Conservation (phyloP, 2,797 vertebrate species). For the Eremophila alpestris region DNA sequence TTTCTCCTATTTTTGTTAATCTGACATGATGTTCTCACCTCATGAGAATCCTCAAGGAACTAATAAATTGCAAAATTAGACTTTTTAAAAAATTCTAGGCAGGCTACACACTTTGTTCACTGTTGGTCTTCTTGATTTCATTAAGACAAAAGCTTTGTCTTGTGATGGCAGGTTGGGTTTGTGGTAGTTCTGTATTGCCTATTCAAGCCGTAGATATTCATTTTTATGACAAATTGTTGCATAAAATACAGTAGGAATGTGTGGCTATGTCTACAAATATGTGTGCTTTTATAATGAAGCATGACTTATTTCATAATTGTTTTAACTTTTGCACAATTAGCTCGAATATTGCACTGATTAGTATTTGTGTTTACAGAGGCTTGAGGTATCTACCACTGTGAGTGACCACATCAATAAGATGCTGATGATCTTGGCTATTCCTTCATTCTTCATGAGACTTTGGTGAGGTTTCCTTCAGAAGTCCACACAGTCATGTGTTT, state of each 20-base stretch:
- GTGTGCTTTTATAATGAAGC: not conserved
- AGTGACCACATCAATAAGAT: not conserved
- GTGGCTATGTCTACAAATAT: not conserved
- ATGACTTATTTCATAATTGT: not conserved
- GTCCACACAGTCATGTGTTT: not conserved
- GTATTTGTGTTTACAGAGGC: not conserved
- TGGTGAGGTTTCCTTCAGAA: not conserved
- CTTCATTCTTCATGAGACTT: not conserved
- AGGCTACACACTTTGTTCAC: not conserved
- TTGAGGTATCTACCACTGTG: not conserved
- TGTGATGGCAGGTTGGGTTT: not conserved
- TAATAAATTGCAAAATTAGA: not conserved
- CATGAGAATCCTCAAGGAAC: not conserved
- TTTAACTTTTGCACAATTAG: not conserved
- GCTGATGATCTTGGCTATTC: not conserved
- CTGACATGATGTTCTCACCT: not conserved
- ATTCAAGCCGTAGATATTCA: rapidly evolving
- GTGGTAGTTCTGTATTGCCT: not conserved
- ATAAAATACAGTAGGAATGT: not conserved
- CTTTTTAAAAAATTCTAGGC: not conserved
- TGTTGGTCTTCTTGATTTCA: not conserved
- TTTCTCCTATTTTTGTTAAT: not conserved
- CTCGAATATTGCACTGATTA: not conserved
- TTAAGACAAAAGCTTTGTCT: not conserved
- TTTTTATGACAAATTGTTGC: not conserved